A percentile compares a stretch with the other conserved stretches of the same genome.
phyloP scores from a whole-genome alignment of 2,797 vertebrate genomes.

The Bovichtus variegatus region DNA sequence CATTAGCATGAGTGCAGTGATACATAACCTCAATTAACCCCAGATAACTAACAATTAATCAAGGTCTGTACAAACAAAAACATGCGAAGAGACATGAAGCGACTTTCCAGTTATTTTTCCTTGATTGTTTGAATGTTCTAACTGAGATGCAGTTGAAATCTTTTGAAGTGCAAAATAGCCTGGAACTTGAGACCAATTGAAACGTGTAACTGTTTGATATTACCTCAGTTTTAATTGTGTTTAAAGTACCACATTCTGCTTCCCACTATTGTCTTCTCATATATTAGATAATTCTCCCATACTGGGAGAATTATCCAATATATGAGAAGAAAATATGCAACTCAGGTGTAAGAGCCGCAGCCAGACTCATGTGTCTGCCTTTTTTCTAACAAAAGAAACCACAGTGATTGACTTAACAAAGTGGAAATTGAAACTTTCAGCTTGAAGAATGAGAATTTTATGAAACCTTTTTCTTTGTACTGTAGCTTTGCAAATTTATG shows the following conservation, averaged over 20 bases:
- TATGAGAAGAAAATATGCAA: conserved; percentile 43
- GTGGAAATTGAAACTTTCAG: conserved; percentile 71
- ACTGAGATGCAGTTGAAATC: conserved; percentile 22
- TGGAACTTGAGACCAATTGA: conserved; percentile 25
- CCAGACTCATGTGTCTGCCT: conserved; percentile 22
- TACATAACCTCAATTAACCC: conserved; percentile 1
- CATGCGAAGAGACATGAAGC: conserved; percentile 11
- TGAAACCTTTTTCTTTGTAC: conserved; percentile 63
- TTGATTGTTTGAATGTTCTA: conserved; percentile 23
- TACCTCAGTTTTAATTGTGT: conserved; percentile 37
- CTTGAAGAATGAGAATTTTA: conserved; percentile 70
- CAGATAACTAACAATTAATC: neutral
- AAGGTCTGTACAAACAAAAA: conserved; percentile 3
- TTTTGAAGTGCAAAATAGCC: conserved; percentile 39
- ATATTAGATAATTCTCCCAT: no score
- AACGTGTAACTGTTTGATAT: conserved; percentile 38
- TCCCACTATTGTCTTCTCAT: no score
- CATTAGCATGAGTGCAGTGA: neutral
- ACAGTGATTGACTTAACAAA: conserved; percentile 43
- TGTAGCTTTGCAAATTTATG: conserved; percentile 67
- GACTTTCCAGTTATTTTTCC: conserved; percentile 20
- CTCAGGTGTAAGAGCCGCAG: conserved; percentile 32
- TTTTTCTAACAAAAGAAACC: conserved; percentile 40
- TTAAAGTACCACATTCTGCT: conserved; percentile 52
- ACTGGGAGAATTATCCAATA: conserved; percentile 31